A percentile compares a stretch with the other conserved stretches of the same genome.
Evolutionary conservation across 2,888 invertebrate species (phyloP).

Genomic region (Apomyelois bistriatella): DNA sequence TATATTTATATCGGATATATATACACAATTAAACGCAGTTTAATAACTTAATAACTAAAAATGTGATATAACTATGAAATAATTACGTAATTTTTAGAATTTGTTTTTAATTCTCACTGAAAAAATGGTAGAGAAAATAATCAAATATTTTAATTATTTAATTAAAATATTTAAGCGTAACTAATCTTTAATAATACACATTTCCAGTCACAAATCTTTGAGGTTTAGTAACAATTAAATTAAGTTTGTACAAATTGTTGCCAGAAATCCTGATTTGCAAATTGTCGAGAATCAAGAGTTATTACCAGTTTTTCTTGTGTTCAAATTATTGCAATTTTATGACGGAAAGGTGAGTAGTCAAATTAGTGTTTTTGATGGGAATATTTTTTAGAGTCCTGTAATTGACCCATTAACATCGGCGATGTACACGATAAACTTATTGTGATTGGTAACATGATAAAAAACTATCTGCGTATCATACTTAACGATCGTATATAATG

Average conservation of each 20-base stretch:
- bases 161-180: too few relatives aligned
- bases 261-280: neutral
- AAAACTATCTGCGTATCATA: neutral
- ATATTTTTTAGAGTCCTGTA: neutral
- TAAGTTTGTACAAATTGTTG: neutral
- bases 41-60: too few relatives aligned
- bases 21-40: too few relatives aligned
- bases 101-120: too few relatives aligned
- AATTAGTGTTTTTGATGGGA: neutral
- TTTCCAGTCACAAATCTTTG: neutral
- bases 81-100: too few relatives aligned
- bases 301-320: neutral
- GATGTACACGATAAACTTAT: neutral
- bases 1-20: too few relatives aligned
- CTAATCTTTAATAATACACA: neutral
- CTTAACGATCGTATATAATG: constrained; percentile 9
- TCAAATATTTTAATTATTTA: too few relatives aligned
- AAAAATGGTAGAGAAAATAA: too few relatives aligned
- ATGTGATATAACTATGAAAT: too few relatives aligned
- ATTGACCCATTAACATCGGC: constrained; percentile 2
- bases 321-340: neutral
- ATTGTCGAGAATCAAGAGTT: neutral
- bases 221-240: neutral
- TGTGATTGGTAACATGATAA: neutral
- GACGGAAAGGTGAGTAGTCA: neutral